A percentile compares a stretch with the other conserved stretches of the same genome.
phyloP scores from a whole-genome alignment of 2,113 vertebrate genomes.

The Paradisaea rubra region DNA sequence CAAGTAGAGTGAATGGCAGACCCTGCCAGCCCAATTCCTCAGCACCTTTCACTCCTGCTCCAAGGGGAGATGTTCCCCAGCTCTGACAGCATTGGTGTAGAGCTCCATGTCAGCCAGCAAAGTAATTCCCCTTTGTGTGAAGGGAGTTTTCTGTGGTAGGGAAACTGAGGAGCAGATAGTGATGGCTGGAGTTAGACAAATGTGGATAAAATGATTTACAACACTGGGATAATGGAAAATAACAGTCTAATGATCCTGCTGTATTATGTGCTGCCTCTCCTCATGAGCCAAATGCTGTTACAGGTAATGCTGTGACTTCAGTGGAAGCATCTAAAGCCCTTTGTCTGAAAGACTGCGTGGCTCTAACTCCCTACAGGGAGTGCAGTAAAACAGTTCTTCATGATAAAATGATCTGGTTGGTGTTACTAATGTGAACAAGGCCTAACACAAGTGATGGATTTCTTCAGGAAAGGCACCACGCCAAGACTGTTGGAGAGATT shows the following conservation, averaged over 20 bases:
- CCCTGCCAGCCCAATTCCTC: not conserved
- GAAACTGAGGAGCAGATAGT: not conserved
- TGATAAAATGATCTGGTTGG: not conserved
- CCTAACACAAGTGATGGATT: not conserved
- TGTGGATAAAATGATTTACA: not conserved
- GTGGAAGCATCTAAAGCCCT: not conserved
- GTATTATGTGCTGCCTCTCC: not conserved
- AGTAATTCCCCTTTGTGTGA: not conserved
- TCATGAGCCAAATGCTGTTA: not conserved
- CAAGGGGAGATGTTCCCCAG: not conserved
- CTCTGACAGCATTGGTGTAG: not conserved
- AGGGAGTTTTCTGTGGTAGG: not conserved
- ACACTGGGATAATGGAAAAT: not conserved
- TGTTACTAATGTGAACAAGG: not conserved
- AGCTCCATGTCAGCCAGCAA: not conserved
- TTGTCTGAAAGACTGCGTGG: accelerated
- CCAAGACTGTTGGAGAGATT: constrained; percentile 96
- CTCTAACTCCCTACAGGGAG: not conserved
- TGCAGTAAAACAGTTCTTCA: not conserved
- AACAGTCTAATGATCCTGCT: not conserved
- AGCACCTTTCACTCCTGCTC: not conserved
- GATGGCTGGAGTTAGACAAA: not conserved
- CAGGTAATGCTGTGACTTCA: not conserved
- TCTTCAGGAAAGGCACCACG: constrained; percentile 89
- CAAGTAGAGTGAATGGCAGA: not conserved